Evolutionary conservation across 2,888 invertebrate species (phyloP), one percentile per base, ranked within the genome.

Genomic region (Watsonalla cultraria): DNA sequence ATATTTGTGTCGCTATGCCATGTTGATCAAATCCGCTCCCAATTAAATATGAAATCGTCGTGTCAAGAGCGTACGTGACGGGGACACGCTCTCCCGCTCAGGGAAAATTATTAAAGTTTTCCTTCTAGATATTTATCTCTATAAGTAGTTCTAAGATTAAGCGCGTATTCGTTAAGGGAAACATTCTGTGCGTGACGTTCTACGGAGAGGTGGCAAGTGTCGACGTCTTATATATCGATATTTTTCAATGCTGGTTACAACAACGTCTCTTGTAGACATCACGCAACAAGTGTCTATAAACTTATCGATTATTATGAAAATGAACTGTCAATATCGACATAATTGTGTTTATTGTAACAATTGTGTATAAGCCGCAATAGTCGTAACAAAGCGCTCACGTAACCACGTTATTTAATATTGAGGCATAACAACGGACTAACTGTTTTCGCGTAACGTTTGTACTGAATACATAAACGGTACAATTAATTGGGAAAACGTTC

Each of bases 41-140:
- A 64, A 66, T 66, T 64, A 60, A 66, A 64, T 53, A 57, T 64
- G 56, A 59, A 60, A 65, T 60, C 55, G 59, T 59, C 64, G 59
- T 54, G 54, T 51, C 54, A 54, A 52, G 51, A 57, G 54, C 55
- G 11, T 54, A 46, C 57, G 53, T 59, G 58, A 54, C 57, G 39
- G 7, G 45, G 51, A 14, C 49, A 14, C 37, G 37, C 14, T 49
- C 49, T 15, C 14, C 39, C 37, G 15, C 37, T 13, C 0, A 49
- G 49, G 37, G 37, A 37, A 49, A 49, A 49, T n/a, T 49, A 49
- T 49, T 49, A 49, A 49, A 49, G 49, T 49, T 49, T 37, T 13
- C 37, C 37, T 39, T 13, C 14, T 33, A 35, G 49, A 35, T 13
- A 48, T n/a, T n/a, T 48, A 34, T 37, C 49, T 49, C 37, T 49